phyloP scores from a whole-genome alignment of 2,888 invertebrate genomes.

The Morpho helenor region DNA sequence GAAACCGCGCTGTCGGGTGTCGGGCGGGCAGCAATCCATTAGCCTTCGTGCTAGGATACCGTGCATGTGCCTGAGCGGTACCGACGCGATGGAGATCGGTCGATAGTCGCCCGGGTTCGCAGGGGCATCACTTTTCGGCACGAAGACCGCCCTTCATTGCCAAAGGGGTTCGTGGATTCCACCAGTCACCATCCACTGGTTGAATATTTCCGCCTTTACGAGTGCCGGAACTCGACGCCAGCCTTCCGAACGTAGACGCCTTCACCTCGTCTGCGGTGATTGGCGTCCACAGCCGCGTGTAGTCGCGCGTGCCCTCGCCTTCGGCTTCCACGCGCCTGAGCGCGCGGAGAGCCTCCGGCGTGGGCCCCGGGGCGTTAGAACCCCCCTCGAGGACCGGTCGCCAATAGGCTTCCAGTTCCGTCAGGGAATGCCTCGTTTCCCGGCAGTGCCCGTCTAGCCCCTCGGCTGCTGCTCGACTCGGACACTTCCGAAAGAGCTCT shows the following conservation, averaged over 20 bases:
- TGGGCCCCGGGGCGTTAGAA: conserved; percentile 18
- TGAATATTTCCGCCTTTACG: conserved; percentile 22
- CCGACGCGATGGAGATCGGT: conserved; percentile 34
- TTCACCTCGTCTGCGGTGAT: conserved; percentile 26
- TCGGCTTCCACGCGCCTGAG: conserved; percentile 3
- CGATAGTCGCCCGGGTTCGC: conserved; percentile 32
- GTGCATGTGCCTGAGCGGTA: conserved; percentile 36
- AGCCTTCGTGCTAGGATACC: no score
- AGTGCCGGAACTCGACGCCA: conserved; percentile 24
- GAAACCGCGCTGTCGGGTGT: no score
- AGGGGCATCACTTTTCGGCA: conserved; percentile 29
- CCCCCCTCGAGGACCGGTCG: conserved; percentile 23
- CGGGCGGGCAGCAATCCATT: no score
- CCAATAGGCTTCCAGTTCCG: conserved; percentile 28
- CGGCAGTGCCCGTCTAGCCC: conserved; percentile 24
- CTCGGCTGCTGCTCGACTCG: conserved; percentile 23
- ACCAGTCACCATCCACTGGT: conserved; percentile 19
- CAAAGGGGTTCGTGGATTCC: conserved; percentile 22
- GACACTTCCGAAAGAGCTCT: conserved; percentile 23
- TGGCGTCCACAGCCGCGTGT: conserved; percentile 18
- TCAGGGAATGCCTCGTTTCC: conserved; percentile 18
- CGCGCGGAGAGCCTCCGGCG: conserved; percentile 1
- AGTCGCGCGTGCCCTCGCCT: conserved; percentile 8
- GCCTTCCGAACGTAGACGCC: conserved; percentile 19
- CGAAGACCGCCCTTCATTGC: conserved; percentile 28